Evolutionary conservation across 2,888 invertebrate genomes (phyloP).

Genomic region (Eupithecia subfuscata): DNA sequence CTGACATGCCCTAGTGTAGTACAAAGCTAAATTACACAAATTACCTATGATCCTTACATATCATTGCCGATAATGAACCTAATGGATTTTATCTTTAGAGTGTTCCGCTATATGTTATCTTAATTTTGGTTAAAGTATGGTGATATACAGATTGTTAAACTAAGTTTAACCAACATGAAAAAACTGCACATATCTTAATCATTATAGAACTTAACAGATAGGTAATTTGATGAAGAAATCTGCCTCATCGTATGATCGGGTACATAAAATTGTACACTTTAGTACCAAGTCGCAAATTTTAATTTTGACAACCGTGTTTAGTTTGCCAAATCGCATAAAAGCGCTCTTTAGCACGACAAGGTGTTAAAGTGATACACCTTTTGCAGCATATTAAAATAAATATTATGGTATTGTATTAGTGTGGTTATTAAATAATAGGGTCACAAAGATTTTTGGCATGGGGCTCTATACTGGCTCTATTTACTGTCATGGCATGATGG

Average conservation of each 20-base stretch:
- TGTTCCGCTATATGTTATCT: background rate
- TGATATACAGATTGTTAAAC: background rate
- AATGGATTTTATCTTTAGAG: background rate
- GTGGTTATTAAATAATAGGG: background rate
- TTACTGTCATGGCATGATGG: background rate
- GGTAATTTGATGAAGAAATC: background rate
- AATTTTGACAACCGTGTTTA: background rate
- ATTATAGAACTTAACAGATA: background rate
- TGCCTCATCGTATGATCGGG: background rate
- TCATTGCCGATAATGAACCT: background rate
- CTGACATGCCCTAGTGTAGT: slow-evolving; percentile 41
- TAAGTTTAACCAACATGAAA: background rate
- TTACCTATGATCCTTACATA: background rate
- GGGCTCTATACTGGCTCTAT: background rate
- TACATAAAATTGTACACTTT: background rate
- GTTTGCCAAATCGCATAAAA: background rate
- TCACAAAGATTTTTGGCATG: background rate
- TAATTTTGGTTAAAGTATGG: background rate
- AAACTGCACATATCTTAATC: background rate
- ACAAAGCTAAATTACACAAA: background rate
- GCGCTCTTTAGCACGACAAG: background rate
- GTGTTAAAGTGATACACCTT: background rate
- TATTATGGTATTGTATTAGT: too few species aligned
- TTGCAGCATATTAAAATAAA: background rate
- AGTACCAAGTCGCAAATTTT: background rate